A percentile compares a stretch with the other conserved stretches of the same genome.
phyloP scores from a whole-genome alignment of 1,140 invertebrate species.

The Anoplophora glabripennis region DNA sequence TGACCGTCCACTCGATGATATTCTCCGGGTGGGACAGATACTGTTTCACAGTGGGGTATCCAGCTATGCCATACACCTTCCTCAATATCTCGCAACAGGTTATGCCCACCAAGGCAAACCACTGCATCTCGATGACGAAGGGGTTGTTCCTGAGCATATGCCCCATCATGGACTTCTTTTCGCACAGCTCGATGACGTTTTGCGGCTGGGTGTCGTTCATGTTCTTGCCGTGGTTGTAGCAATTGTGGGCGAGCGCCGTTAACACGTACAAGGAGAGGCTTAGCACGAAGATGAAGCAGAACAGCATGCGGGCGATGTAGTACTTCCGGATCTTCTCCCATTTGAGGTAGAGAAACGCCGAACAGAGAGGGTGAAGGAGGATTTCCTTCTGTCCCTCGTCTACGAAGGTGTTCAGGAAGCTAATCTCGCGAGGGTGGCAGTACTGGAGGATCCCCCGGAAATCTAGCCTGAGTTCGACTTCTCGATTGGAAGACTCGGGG shows the following conservation, averaged over 20 bases:
- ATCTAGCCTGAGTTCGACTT: conserved; percentile 77
- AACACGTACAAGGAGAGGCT: conserved; percentile 75
- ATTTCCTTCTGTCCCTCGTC: conserved; percentile 82
- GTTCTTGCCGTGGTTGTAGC: conserved; percentile 71
- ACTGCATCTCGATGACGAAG: conserved; percentile 71
- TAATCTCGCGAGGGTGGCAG: conserved; percentile 74
- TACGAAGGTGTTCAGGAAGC: conserved; percentile 77
- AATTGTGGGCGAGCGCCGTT: conserved; percentile 73
- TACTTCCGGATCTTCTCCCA: conserved; percentile 89
- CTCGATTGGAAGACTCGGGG: conserved; percentile 70
- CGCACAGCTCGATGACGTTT: conserved; percentile 58
- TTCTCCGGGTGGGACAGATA: conserved; percentile 81
- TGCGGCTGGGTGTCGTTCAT: conserved; percentile 66
- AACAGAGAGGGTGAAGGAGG: conserved; percentile 76
- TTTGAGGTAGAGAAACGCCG: conserved; percentile 79
- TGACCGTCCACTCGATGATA: conserved; percentile 81
- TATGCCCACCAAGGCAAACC: conserved; percentile 71
- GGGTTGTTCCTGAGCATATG: conserved; percentile 68
- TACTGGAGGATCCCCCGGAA: conserved; percentile 76
- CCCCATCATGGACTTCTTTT: conserved; percentile 70
- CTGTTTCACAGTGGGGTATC: conserved; percentile 70
- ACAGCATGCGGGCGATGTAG: conserved; percentile 73
- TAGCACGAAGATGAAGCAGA: conserved; percentile 76
- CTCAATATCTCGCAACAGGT: conserved; percentile 72
- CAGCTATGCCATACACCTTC: conserved; percentile 73